Evolutionary conservation across 2,888 invertebrate species (phyloP), one percentile per base, ranked within the genome.

Genomic region (Chouioia cunea): DNA sequence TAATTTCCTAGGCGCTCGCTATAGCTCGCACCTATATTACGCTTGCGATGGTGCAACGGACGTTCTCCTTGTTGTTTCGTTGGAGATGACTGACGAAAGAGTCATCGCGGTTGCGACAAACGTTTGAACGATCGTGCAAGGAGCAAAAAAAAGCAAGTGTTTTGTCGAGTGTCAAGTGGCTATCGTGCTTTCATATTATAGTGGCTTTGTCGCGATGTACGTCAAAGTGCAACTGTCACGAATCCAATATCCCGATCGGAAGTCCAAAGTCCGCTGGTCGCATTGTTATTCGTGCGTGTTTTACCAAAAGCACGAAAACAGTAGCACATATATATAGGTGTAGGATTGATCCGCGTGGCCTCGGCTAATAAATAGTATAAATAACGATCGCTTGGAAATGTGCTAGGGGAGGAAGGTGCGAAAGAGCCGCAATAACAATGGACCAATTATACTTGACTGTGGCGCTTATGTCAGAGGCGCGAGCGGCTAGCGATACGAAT

Each of bases 211-310:
- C 22, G 43, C 52, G 36, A 3, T 62, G 79, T 80, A 79, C 79
- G 81, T 83, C 82, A 82, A 83, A 83, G 82, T 80, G 79, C 82
- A 82, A 84, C 82, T 79, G 82, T 83, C 82, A 82, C 83, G 82
- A 84, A 84, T 85, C 84, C 84, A 84, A 84, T 85, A 85, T 84
- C 81, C 82, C 82, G 81, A 79, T 77, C 76, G 80, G 78, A 79
- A 78, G 74, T 77, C 48, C 74, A 58, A 67, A 67, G 56, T 16
- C n/a, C 6, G 56, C 48, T 20, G 2, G 48, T 47, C 47, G 56
- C 43, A 70, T 73, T 65, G 68, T 70, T 73, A 66, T 71, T 71
- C 70, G 60, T 53, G 66, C 56, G 66, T 66, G 64, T 63, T 73
- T 70, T 62, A 62, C 50, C 43, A 57, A 71, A 65, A 67, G 50